Conservation (phyloP, 64 coral and sea anemone genomes). For the Actinia tenebrosa region DNA sequence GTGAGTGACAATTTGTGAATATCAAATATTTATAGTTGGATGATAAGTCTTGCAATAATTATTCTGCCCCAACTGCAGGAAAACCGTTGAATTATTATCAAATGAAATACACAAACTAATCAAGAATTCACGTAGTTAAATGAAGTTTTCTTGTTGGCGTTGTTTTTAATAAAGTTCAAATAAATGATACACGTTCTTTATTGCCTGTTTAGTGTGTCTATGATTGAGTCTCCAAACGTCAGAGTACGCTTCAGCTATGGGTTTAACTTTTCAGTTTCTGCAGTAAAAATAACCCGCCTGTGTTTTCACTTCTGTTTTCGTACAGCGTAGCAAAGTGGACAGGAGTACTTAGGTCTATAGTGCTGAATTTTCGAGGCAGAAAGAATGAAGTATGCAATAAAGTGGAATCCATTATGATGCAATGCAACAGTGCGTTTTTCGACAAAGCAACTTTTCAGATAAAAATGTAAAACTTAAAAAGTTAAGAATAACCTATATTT, state of each 20-base stretch:
- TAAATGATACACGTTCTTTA: background rate
- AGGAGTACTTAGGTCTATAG: background rate
- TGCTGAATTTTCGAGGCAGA: background rate
- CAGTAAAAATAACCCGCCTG: too few relatives aligned
- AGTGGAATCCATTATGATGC: too few relatives aligned
- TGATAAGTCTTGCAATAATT: background rate
- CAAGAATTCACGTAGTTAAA: background rate
- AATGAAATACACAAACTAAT: background rate
- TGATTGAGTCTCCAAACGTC: background rate
- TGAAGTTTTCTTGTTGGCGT: background rate
- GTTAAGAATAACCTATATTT: too few relatives aligned
- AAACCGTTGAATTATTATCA: slow-evolving; percentile 4
- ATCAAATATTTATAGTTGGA: background rate
- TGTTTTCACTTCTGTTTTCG: background rate
- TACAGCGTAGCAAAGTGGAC: background rate
- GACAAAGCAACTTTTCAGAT: background rate
- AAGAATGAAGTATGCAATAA: background rate
- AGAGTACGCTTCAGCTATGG: too few relatives aligned
- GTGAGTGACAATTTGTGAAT: background rate
- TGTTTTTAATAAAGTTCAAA: background rate
- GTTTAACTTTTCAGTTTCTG: too few relatives aligned
- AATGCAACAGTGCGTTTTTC: background rate
- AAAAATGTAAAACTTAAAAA: too few relatives aligned
- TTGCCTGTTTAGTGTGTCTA: background rate
- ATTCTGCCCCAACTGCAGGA: background rate